Conservation (phyloP, 2,797 vertebrate species). For the Clarias pachynema region DNA sequence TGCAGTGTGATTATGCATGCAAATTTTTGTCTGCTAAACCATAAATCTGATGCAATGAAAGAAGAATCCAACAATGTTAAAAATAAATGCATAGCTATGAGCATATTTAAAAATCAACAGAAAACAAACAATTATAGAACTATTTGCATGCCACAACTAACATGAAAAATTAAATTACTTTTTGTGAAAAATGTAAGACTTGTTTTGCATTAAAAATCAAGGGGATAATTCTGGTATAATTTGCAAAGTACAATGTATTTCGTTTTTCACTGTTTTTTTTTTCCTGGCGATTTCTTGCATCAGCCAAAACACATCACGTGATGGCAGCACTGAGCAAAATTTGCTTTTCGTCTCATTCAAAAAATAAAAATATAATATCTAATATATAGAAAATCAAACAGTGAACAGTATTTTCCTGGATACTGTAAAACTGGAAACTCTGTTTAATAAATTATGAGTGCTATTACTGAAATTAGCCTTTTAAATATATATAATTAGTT, state of each 20-base stretch:
- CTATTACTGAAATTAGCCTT: not conserved
- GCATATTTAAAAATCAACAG: constrained; percentile 2
- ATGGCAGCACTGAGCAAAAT: constrained; percentile 62
- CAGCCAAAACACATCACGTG: constrained; percentile 56
- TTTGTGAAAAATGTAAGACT: not conserved
- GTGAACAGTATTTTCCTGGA: too few species aligned
- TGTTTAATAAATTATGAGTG: not conserved
- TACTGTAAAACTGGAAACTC: not conserved
- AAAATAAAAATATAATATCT: too few species aligned
- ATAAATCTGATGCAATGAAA: constrained; percentile 1
- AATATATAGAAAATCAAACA: too few species aligned
- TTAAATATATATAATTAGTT: not conserved
- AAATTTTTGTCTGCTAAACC: constrained; percentile 25
- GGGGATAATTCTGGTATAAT: not conserved
- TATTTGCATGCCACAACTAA: not conserved
- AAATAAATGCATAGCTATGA: not conserved
- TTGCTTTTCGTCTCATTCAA: not conserved
- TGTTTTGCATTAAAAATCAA: not conserved
- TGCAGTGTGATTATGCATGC: constrained; percentile 45
- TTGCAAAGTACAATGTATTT: not conserved
- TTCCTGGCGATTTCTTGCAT: constrained; percentile 10
- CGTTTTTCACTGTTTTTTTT: not conserved
- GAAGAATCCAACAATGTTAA: not conserved
- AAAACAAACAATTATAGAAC: not conserved
- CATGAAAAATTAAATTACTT: not conserved